These are phyloP conservation scores for Drosophila virilis DNA, from an alignment of 1,140 invertebrate species.

Conservation along the genomic window DNA sequence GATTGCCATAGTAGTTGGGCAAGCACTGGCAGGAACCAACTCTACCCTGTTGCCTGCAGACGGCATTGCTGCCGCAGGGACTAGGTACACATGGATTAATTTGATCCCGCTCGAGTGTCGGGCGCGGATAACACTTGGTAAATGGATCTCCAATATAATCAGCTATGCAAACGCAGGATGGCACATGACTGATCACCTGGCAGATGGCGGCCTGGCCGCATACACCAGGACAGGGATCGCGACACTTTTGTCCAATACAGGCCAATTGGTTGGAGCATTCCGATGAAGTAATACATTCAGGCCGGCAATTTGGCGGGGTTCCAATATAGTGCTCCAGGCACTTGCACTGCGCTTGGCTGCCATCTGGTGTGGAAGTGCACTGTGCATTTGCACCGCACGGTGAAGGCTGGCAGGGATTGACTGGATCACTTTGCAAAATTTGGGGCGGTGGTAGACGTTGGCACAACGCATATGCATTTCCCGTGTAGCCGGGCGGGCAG, in stretches of 20 bases:
- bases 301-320: constrained; percentile 90
- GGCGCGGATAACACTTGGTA: constrained; percentile 85
- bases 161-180: constrained; percentile 88
- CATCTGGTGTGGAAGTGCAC: constrained; percentile 87
- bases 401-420: constrained; percentile 88
- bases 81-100: constrained; percentile 87
- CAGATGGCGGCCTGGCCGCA: constrained; percentile 90
- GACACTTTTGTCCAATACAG: constrained; percentile 89
- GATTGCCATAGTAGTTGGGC: constrained; percentile 86
- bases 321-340: constrained; percentile 90
- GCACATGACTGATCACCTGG: constrained; percentile 90
- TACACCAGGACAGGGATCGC: constrained; percentile 89
- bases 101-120: constrained; percentile 83
- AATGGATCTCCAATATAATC: constrained; percentile 90
- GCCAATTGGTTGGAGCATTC: constrained; percentile 89
- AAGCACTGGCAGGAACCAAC: constrained; percentile 85
- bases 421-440: constrained; percentile 55
- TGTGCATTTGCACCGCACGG: constrained; percentile 91
- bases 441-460: constrained; percentile 69
- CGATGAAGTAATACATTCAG: constrained; percentile 87
- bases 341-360: constrained; percentile 91
- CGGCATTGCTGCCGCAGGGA: constrained; percentile 88
- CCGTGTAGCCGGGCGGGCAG: constrained; percentile 90
- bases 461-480: constrained; percentile 89
- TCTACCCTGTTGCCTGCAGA: constrained; percentile 87